Base-by-base conservation (phyloP, 23 tunicate species). In the Diplosoma virens region DNA sequence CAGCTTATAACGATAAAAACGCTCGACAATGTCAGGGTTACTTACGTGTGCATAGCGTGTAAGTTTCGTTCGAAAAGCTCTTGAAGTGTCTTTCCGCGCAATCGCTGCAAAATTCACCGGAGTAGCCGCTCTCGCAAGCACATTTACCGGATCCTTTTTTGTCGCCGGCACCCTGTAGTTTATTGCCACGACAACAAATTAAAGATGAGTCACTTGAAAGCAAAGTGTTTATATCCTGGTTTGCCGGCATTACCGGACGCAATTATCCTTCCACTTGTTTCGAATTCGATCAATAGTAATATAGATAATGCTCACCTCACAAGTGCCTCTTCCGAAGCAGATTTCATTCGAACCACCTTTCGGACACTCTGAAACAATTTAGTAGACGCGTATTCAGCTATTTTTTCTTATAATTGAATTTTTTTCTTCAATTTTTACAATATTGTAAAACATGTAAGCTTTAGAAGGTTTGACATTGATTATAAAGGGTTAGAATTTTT, bases 91-190 rank as follows among this genome's bases (percentile, higher is more conserved):
- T 66, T 20, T 82, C 87, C 14, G 69, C 97, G 69, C 97, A 92
- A 25, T 92, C 90, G 59, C 75, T 77, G 59, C 97, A 92, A 33
- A 92, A 66, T 29, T 92, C 97, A 14, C 97, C 97, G 34, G 80
- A 18, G 61, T 92, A 92, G 21, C 90, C 97, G 3, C 56, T 80
- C 45, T 92, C 87, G 48, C 97, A 92, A 4, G 66, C 65, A 53
- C 97, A 92, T 59, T 81, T 81, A 1, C 97, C 97, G 14, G 83
- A 47, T 47, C 97, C 97, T 63, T 85, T 71, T 56, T 76, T 85
- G 66, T 92, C 97, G 24, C 97, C 97, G 52, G 84, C 81, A 0
- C 97, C 97, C 97, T 90, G 79, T 26, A 7, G 33, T n/a, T n/a
- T 16, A 1, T 50, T 47, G 78, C 78, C 78, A 72, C 78, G 78